Evolutionary conservation across 2,797 vertebrate species (phyloP).

Genomic region (Anguilla pacifica): DNA sequence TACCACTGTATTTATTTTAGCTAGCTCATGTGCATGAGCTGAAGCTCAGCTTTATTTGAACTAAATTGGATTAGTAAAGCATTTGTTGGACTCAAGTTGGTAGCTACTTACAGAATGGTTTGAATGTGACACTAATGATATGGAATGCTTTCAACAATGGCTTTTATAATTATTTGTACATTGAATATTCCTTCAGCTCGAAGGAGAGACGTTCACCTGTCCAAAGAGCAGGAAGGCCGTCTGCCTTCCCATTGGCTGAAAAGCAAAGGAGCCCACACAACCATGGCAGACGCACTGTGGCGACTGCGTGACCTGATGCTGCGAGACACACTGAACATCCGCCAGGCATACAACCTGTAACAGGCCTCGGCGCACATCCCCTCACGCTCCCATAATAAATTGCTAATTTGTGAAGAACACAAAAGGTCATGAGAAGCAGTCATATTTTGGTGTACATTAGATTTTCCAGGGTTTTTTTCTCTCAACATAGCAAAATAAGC

Average conservation of each 20-base stretch:
- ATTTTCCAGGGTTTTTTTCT: slow-evolving; percentile 67
- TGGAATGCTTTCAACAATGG: not conserved
- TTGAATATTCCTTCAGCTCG: slow-evolving; percentile 73
- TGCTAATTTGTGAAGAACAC: slow-evolving; percentile 44
- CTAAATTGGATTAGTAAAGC: not conserved
- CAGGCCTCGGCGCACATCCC: slow-evolving; percentile 61
- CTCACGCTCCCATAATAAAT: slow-evolving; percentile 47
- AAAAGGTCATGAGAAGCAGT: slow-evolving; percentile 60
- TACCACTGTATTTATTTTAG: not conserved
- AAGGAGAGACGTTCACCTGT: slow-evolving; percentile 87
- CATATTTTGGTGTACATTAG: slow-evolving; percentile 68
- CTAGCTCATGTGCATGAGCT: not conserved
- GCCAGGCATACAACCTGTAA: slow-evolving; percentile 89
- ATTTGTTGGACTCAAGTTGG: not conserved
- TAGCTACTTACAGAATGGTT: not conserved
- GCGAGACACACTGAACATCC: slow-evolving; percentile 93
- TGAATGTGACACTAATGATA: not conserved
- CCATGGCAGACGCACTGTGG: slow-evolving; percentile 97
- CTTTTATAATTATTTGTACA: slow-evolving; percentile 31
- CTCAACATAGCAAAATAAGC: slow-evolving; percentile 64
- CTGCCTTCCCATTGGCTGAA: slow-evolving; percentile 97
- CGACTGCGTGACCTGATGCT: slow-evolving; percentile 96
- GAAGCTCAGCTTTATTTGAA: not conserved
- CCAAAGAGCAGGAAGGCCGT: slow-evolving; percentile 94
- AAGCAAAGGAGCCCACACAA: slow-evolving; percentile 97